Evolutionary conservation across 2,113 vertebrate genomes (phyloP).

Genomic region (Rhynchopsitta pachyrhyncha): DNA sequence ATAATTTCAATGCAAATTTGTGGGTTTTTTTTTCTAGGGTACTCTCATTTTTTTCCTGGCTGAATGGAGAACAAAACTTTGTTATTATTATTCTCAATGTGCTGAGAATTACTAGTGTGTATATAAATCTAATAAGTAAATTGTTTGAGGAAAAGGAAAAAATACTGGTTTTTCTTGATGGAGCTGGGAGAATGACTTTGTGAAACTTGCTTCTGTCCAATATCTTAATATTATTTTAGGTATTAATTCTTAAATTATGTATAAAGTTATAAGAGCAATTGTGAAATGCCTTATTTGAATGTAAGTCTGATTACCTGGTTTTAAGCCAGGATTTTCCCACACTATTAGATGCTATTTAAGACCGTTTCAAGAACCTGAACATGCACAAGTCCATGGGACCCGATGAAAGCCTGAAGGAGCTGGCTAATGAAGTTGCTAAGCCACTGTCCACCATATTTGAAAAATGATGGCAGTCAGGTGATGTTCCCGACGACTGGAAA

Average conservation of each 20-base stretch:
- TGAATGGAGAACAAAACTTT: background rate
- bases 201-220: background rate
- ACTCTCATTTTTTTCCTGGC: background rate
- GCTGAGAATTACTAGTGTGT: background rate
- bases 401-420: no score
- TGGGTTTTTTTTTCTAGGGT: rapidly evolving
- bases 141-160: background rate
- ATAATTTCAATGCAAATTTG: background rate
- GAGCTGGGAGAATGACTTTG: background rate
- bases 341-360: background rate
- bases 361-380: no score
- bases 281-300: background rate
- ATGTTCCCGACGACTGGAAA: no score
- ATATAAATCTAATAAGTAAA: background rate
- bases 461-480: no score
- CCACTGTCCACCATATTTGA: no score
- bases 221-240: background rate
- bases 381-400: no score
- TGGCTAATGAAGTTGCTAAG: no score
- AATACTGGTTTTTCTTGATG: background rate
- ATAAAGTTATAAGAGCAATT: background rate
- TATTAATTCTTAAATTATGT: background rate
- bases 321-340: background rate
- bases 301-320: background rate
- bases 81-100: background rate